Evolutionary conservation across 2,797 vertebrate genomes (phyloP), one percentile per base, ranked within the genome.

Genomic region (Microhierax caerulescens): DNA sequence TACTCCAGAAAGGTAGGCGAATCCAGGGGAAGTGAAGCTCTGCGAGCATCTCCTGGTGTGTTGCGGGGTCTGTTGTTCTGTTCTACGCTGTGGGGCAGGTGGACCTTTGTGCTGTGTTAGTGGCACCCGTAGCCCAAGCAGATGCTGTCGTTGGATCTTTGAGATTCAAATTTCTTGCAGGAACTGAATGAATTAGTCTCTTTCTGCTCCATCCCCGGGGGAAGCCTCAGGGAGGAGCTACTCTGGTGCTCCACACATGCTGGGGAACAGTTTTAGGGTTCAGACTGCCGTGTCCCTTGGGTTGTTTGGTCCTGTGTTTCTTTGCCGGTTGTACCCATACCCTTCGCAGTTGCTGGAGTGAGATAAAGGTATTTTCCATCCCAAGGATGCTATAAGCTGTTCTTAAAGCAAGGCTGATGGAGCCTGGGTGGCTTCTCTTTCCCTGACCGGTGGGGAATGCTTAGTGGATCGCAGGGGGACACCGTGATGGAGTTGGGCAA

Each of bases 191-290:
- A 54, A 90, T 73, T 20, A 45, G 36, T 22, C 59, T 47, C 30
- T 88, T 34, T 45, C 47, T 88, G 41, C 32, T 82, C 12, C 56
- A 30, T 80, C 30, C 51, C 51, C 68, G 34, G 51, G 34, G 41
- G 23, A 37, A 13, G 13, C 32, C 34, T 72, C 12, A 4, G 54
- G 23, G 12, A 51, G 68, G 30, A 83, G 64, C 37, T 80, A 48
- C 39, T 68, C 34, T 53, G 45, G 50, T 0, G 0, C 11, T 56
- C 37, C 21, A 22, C 36, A 3, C 17, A 2, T 27, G 16, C 70
- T 78, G n/a, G 64, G 63, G 24, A 37, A 30, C n/a, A 37, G 34
- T 64, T 50, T 43, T n/a, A 59, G 63, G 37, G 34, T 15, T 76
- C 36, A 65, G 47, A 27, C 56, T 14, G 56, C 48, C 57, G 0